Conservation (phyloP, 23 tunicate species). For the Ciona savignyi region DNA sequence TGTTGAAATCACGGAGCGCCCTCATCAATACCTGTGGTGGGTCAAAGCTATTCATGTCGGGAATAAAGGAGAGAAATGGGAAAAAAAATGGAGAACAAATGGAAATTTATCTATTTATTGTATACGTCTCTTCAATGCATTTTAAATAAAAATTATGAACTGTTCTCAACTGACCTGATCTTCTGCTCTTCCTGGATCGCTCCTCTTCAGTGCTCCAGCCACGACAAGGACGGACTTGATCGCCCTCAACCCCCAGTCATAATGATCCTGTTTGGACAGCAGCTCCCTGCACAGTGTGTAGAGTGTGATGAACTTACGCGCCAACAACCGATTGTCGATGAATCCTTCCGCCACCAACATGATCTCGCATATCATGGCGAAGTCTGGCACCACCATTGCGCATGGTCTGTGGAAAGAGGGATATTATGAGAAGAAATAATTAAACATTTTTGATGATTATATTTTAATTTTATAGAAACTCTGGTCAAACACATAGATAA, state of each 20-base stretch:
- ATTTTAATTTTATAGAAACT: no score
- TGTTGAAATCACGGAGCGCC: conserved; percentile 97
- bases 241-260: conserved; percentile 98
- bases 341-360: conserved; percentile 99
- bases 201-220: conserved; percentile 94
- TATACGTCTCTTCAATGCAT: no score
- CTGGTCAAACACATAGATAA: no score
- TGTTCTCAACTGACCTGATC: conserved; percentile 89
- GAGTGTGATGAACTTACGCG: conserved; percentile 94
- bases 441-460: no score
- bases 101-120: no score
- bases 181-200: conserved; percentile 91
- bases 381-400: conserved; percentile 98
- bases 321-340: conserved; percentile 86
- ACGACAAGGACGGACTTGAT: conserved; percentile 98
- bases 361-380: conserved; percentile 96
- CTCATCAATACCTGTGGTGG: conserved; percentile 78
- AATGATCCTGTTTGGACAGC: conserved; percentile 92
- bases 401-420: conserved; percentile 54
- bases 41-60: not conserved
- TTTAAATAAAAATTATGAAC: no score
- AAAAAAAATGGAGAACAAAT: no score
- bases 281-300: conserved; percentile 95
- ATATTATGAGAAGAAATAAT: no score
- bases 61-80: no score